Evolutionary conservation across 2,797 vertebrate species (phyloP).

Genomic region (Adrianichthys oophorus): DNA sequence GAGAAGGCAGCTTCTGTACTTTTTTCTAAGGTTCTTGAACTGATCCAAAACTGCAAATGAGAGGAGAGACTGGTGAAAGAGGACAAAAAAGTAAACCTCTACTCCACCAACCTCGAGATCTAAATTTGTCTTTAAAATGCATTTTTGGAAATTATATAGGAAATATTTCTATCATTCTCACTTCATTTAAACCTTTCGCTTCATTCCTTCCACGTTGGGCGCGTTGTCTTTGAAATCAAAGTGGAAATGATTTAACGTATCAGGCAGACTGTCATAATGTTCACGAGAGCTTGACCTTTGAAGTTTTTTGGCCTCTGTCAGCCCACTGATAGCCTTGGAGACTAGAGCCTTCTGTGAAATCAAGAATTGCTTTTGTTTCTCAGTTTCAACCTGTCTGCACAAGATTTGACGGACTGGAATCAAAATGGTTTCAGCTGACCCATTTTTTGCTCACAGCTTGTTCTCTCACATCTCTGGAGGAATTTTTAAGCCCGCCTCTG

Average conservation of each 20-base stretch:
- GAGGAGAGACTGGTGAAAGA: conserved; percentile 62
- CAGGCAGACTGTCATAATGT: conserved; percentile 46
- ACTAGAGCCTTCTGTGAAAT: conserved; percentile 33
- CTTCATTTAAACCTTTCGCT: conserved; percentile 19
- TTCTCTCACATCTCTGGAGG: conserved; percentile 34
- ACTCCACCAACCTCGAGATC: conserved; percentile 69
- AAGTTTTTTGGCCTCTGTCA: conserved; percentile 70
- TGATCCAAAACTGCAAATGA: conserved; percentile 50
- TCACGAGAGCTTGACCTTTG: conserved; percentile 81
- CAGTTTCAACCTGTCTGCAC: conserved; percentile 22
- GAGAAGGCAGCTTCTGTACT: too few species aligned
- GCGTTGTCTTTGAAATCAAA: conserved; percentile 73
- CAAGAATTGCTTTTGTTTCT: conserved; percentile 43
- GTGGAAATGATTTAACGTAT: conserved; percentile 74
- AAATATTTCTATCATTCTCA: conserved; percentile 19
- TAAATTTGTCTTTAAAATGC: conserved; percentile 62
- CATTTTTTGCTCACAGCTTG: conserved; percentile 38
- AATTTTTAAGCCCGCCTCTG: conserved; percentile 47
- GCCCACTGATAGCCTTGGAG: conserved; percentile 39
- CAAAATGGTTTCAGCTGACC: conserved; percentile 15
- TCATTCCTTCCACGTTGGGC: conserved; percentile 59
- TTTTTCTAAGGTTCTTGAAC: not conserved
- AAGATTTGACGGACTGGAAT: conserved; percentile 16
- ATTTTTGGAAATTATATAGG: conserved; percentile 60
- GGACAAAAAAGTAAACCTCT: conserved; percentile 45